These are phyloP conservation scores for Rhabdomys pumilio DNA, from an alignment of 2,797 vertebrate genomes.

Conservation along the genomic window DNA sequence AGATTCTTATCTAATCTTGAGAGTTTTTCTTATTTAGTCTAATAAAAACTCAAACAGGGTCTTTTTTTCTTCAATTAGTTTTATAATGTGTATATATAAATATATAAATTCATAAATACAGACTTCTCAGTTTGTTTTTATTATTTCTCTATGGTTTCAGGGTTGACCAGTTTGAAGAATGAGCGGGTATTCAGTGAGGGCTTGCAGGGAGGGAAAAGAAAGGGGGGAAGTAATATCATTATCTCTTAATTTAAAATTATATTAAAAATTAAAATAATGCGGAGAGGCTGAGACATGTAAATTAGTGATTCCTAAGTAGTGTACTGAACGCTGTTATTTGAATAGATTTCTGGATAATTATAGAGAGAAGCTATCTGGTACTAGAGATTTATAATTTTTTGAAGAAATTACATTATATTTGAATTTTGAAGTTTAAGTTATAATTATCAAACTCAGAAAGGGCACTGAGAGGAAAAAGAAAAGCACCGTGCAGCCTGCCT, in stretches of 20 bases:
- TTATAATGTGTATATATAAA: background rate
- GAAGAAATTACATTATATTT: background rate
- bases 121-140: background rate
- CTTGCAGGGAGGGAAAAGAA: background rate
- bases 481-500: background rate
- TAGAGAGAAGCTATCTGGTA: background rate
- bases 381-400: conserved; percentile 38
- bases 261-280: background rate
- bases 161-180: background rate
- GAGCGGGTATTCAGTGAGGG: background rate
- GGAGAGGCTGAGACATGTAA: background rate
- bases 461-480: background rate
- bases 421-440: conserved; percentile 37
- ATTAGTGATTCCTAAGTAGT: conserved; percentile 28
- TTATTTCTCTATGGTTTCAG: background rate
- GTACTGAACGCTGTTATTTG: conserved; percentile 7
- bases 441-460: conserved; percentile 9
- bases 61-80: background rate
- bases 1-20: background rate
- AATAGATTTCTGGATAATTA: conserved; percentile 27
- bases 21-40: background rate
- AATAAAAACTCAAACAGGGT: conserved; percentile 21
- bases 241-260: background rate
- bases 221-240: background rate
- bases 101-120: background rate